Conservation (phyloP, 2,113 vertebrate genomes). For the Symphodus melops region DNA sequence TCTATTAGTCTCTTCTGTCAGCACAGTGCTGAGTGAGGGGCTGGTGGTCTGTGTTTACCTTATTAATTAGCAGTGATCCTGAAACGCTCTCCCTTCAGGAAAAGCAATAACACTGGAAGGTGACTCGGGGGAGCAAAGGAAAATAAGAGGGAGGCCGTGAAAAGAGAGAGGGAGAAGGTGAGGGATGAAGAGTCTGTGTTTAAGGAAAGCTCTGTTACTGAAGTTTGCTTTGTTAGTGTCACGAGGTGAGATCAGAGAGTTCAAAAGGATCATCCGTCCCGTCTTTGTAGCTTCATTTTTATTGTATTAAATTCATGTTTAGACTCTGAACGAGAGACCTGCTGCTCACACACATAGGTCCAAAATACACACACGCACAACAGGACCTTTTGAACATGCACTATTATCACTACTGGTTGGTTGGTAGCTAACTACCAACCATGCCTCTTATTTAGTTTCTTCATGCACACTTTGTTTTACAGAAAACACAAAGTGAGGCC, state of each 20-base stretch:
- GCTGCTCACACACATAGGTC: too few relatives aligned
- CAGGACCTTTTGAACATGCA: too few relatives aligned
- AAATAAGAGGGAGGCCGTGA: slow-evolving; percentile 29
- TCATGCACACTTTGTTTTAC: neutral
- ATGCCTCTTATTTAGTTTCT: neutral
- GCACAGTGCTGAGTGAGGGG: slow-evolving; percentile 63
- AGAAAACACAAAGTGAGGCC: neutral
- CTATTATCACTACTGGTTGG: too few relatives aligned
- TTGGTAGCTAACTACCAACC: too few relatives aligned
- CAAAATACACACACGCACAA: too few relatives aligned
- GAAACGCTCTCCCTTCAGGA: slow-evolving; percentile 72
- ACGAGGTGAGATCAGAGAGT: slow-evolving; percentile 33
- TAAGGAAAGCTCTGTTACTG: neutral
- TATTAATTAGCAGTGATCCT: slow-evolving; percentile 81
- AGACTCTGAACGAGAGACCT: too few relatives aligned
- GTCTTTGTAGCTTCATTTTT: too few relatives aligned
- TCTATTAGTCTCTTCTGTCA: slow-evolving; percentile 55
- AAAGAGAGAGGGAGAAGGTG: neutral
- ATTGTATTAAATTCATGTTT: too few relatives aligned
- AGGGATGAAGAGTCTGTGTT: neutral
- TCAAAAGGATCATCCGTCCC: too few relatives aligned
- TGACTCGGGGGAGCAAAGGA: slow-evolving; percentile 44
- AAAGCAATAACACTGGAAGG: slow-evolving; percentile 71
- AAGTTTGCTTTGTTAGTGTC: slow-evolving; percentile 33
- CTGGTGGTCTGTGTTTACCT: slow-evolving; percentile 67